Conservation (phyloP, 2,113 vertebrate species). For the western clawed frog (Xenopus tropicalis) region DNA sequence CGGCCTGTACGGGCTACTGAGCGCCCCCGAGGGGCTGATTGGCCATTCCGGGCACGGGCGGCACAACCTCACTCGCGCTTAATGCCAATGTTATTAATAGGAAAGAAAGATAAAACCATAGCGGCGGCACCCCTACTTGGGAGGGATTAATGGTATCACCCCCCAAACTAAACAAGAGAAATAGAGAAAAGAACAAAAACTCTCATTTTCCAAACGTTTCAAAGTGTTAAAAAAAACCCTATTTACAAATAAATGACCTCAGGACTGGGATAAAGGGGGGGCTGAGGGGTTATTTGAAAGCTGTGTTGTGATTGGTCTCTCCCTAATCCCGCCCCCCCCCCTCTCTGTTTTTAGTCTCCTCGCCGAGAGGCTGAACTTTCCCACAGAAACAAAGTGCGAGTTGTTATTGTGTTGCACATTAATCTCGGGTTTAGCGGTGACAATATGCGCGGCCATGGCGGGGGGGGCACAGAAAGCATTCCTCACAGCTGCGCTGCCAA, state of each 20-base stretch:
- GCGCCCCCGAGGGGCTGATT: slow-evolving; percentile 65
- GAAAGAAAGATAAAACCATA: too few species aligned
- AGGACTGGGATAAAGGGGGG: slow-evolving; percentile 47
- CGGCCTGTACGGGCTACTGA: slow-evolving; percentile 63
- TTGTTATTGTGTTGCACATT: slow-evolving; percentile 51
- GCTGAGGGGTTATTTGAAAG: slow-evolving; percentile 13
- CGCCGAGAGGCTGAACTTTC: slow-evolving; percentile 64
- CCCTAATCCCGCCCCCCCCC: slow-evolving; percentile 47
- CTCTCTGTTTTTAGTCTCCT: slow-evolving; percentile 49
- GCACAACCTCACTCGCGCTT: slow-evolving; percentile 52
- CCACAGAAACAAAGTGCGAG: slow-evolving; percentile 60
- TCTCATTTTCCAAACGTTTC: too few species aligned
- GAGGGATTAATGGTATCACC: slow-evolving; percentile 11
- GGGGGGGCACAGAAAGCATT: slow-evolving; percentile 51
- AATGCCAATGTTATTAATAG: too few species aligned
- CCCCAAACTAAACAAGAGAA: slow-evolving; percentile 4
- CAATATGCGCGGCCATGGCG: slow-evolving; percentile 5
- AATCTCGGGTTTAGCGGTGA: slow-evolving; percentile 52
- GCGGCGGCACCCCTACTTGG: too few species aligned
- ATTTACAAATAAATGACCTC: too few species aligned
- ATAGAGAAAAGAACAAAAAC: slow-evolving; percentile 1
- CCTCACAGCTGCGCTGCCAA: slow-evolving; percentile 62
- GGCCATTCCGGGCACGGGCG: slow-evolving; percentile 63
- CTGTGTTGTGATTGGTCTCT: too few species aligned
- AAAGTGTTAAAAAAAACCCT: too few species aligned